phyloP scores from a whole-genome alignment of 2,797 vertebrate species.

The Anguilla megastoma region DNA sequence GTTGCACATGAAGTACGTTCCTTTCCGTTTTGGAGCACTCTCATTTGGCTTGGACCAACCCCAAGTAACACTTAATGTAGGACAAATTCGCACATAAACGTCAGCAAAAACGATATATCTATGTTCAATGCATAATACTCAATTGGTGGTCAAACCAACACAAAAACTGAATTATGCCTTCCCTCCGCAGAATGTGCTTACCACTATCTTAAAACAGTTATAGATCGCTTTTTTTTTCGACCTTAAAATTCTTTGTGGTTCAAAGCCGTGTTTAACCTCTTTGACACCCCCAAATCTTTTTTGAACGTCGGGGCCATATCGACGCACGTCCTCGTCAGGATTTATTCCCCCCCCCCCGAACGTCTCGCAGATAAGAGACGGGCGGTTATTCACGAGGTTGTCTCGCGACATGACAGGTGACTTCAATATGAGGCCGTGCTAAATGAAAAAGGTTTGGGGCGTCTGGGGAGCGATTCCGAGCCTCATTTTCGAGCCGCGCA shows the following conservation, averaged over 20 bases:
- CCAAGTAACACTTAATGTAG: not conserved
- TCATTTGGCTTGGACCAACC: no score
- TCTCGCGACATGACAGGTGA: constrained; percentile 62
- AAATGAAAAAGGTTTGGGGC: constrained; percentile 45
- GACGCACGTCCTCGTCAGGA: constrained; percentile 50
- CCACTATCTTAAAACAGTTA: not conserved
- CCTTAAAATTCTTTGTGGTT: constrained; percentile 29
- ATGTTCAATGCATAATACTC: not conserved
- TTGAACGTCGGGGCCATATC: constrained; percentile 55
- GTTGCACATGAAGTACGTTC: not conserved
- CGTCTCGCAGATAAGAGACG: constrained; percentile 57
- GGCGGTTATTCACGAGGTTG: constrained; percentile 68
- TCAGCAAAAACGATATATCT: not conserved
- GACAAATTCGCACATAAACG: not conserved
- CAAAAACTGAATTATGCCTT: not conserved
- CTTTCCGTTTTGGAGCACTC: not conserved
- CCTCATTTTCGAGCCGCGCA: not conserved
- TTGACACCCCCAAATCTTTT: constrained; percentile 40
- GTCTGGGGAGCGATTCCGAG: constrained; percentile 43
- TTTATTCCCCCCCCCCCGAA: constrained; percentile 60
- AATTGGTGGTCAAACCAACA: not conserved
- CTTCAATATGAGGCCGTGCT: constrained; percentile 52
- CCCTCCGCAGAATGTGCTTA: not conserved
- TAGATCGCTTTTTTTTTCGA: not conserved
- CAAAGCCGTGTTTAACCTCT: constrained; percentile 45